A percentile compares a stretch with the other conserved stretches of the same genome.
Conservation (phyloP, 2,113 vertebrate genomes). For the Phyllopteryx taeniolatus region DNA sequence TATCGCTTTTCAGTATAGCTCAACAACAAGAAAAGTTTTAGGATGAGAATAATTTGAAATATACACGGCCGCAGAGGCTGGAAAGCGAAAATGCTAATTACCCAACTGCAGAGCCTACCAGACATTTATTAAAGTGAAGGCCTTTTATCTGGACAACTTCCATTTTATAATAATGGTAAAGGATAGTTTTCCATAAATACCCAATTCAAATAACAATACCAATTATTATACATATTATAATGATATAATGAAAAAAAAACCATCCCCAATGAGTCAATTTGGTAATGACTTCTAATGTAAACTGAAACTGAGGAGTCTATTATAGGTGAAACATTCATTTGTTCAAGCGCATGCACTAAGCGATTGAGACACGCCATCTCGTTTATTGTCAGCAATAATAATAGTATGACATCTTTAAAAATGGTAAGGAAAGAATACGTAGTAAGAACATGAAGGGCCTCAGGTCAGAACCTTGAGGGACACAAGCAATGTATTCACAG, state of each 20-base stretch:
- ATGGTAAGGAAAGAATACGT: neutral
- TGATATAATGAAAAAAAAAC: no score
- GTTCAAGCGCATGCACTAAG: neutral
- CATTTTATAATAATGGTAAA: no score
- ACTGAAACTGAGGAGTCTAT: neutral
- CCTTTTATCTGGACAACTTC: no score
- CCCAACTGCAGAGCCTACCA: no score
- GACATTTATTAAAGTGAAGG: no score
- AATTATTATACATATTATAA: no score
- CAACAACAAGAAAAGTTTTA: neutral
- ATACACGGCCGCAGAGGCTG: neutral
- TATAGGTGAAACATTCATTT: neutral
- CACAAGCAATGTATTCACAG: neutral
- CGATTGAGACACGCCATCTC: no score
- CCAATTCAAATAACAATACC: no score
- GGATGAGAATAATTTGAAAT: neutral
- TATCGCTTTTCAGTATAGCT: neutral
- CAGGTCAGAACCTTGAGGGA: neutral
- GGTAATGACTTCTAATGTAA: no score
- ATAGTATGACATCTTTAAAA: neutral
- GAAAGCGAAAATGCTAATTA: no score
- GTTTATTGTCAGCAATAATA: neutral
- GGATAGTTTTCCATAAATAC: no score
- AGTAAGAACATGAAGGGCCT: neutral
- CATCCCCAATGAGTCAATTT: no score